Evolutionary conservation across 2,113 vertebrate genomes (phyloP).

Genomic region (Notarius quadriscutis): DNA sequence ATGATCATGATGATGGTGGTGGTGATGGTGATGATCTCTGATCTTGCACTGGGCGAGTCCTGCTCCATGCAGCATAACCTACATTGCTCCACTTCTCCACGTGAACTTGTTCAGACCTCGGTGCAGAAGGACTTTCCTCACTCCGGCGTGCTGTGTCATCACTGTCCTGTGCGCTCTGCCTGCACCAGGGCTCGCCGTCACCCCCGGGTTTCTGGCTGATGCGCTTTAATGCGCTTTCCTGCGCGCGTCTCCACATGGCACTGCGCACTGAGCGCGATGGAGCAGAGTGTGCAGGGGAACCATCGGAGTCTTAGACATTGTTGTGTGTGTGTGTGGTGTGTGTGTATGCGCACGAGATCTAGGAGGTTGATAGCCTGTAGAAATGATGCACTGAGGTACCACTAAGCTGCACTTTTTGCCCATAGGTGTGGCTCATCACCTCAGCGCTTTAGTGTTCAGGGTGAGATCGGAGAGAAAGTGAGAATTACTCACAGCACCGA

Average conservation of each 20-base stretch:
- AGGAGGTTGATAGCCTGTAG: neutral
- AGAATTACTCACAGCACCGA: neutral
- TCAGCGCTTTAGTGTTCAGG: neutral
- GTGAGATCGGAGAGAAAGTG: neutral
- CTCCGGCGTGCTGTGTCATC: conserved; percentile 53
- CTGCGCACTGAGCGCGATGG: neutral
- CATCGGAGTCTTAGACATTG: no score
- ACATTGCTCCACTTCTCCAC: conserved; percentile 11
- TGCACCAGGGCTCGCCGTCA: neutral
- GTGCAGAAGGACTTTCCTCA: conserved; percentile 32
- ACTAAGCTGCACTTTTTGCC: neutral
- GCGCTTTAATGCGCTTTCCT: conserved; percentile 14
- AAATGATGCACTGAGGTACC: neutral
- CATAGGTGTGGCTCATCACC: conserved; percentile 36
- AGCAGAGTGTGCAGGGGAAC: neutral
- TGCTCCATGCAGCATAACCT: conserved; percentile 8
- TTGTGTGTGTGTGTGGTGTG: no score
- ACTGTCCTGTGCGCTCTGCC: conserved; percentile 8
- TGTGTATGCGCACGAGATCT: neutral
- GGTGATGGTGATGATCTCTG: neutral
- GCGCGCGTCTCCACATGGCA: conserved; percentile 26
- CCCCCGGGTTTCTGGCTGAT: neutral
- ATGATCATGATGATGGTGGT: neutral
- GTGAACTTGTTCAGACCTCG: conserved; percentile 36
- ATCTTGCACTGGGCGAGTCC: neutral